These are phyloP conservation scores for Piezodorus guildinii DNA, from an alignment of 1,140 invertebrate genomes.

Conservation along the genomic window DNA sequence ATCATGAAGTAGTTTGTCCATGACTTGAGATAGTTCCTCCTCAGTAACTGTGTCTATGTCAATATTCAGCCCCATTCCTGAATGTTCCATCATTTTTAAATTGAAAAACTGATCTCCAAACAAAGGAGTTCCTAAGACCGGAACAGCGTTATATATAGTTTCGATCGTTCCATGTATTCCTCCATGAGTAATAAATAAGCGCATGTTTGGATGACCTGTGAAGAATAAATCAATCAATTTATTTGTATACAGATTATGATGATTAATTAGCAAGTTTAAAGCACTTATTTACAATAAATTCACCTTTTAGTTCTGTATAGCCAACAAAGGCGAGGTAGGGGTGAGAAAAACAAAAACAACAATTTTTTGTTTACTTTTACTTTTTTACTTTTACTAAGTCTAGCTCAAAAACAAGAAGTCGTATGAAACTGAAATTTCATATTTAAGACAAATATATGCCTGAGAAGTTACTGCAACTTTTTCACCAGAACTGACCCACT, in stretches of 20 bases:
- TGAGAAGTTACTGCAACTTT: too few species aligned
- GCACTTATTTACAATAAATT: too few species aligned
- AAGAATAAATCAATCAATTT: neutral
- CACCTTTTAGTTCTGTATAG: too few species aligned
- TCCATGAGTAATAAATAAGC: conserved; percentile 36
- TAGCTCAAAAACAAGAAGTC: too few species aligned
- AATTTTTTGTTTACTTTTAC: too few species aligned
- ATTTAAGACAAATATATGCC: too few species aligned
- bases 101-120: conserved; percentile 34
- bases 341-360: too few species aligned
- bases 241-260: neutral
- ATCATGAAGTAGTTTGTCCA: neutral
- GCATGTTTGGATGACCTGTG: conserved; percentile 30
- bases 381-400: too few species aligned
- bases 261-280: too few species aligned
- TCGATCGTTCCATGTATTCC: conserved; percentile 38
- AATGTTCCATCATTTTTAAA: neutral
- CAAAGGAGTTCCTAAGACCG: conserved; percentile 39
- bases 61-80: neutral
- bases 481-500: too few species aligned
- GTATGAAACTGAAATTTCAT: too few species aligned
- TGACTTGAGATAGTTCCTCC: neutral
- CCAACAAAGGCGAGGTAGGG: too few species aligned
- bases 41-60: conserved; percentile 2
- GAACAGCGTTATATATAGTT: conserved; percentile 37